Percentiles rank a stretch among this genome's conserved stretches.
These are phyloP conservation scores for Drosophila virilis DNA, from an alignment of 1,140 invertebrate genomes.

Conservation along the genomic window DNA sequence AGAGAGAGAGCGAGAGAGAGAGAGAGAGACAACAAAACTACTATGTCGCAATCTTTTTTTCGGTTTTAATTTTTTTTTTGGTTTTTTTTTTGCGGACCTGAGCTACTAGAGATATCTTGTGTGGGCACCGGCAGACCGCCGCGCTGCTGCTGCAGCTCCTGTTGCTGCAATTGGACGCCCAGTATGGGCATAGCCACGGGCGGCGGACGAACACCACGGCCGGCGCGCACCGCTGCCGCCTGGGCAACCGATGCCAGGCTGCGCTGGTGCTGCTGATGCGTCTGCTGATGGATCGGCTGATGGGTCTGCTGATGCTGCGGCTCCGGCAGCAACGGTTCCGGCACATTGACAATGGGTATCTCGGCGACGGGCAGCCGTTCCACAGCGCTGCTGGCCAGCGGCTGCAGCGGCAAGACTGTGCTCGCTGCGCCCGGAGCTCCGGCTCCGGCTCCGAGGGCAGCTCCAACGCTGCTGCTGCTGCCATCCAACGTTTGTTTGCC, in stretches of 20 bases:
- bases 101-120: slow-evolving; percentile 83
- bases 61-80: slow-evolving; percentile 14
- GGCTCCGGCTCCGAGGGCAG: slow-evolving; percentile 62
- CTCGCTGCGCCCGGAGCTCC: slow-evolving; percentile 40
- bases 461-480: slow-evolving; percentile 53
- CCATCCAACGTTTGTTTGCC: slow-evolving; percentile 60
- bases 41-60: slow-evolving; percentile 45
- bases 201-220: slow-evolving; percentile 74
- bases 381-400: not conserved
- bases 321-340: slow-evolving; percentile 67
- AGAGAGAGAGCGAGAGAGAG: slow-evolving; percentile 46
- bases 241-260: slow-evolving; percentile 74
- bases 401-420: slow-evolving; percentile 21
- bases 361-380: slow-evolving; percentile 51
- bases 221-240: slow-evolving; percentile 65
- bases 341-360: slow-evolving; percentile 73
- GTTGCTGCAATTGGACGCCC: slow-evolving; percentile 80
- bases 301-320: slow-evolving; percentile 48
- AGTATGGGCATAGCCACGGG: slow-evolving; percentile 81
- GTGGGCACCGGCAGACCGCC: slow-evolving; percentile 77
- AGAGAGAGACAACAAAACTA: slow-evolving; percentile 66
- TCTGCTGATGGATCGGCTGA: slow-evolving; percentile 23
- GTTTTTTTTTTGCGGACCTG: slow-evolving; percentile 76
- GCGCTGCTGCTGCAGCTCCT: slow-evolving; percentile 81
- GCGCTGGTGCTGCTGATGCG: slow-evolving; percentile 53